Evolutionary conservation across 2,888 invertebrate genomes (phyloP).

Genomic region (Craniophora ligustri): DNA sequence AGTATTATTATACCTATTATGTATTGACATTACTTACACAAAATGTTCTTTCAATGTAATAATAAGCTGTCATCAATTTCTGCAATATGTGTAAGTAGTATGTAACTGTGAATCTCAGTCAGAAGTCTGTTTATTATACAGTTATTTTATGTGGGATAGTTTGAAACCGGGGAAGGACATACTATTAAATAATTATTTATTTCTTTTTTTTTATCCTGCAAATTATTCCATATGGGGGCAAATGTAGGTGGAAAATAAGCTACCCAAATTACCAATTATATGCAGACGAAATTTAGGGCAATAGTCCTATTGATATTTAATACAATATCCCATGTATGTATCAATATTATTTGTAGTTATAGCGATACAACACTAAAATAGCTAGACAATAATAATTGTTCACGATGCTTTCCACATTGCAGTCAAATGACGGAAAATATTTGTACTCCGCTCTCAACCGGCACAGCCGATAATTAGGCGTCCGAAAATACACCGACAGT

Average conservation of each 20-base stretch:
- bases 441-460: constrained; percentile 43
- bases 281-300: no score
- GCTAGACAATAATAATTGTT: constrained; percentile 45
- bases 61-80: constrained; percentile 41
- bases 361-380: constrained; percentile 23
- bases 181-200: no score
- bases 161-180: no score
- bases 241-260: no score
- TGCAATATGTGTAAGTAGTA: constrained; percentile 37
- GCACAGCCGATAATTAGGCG: constrained; percentile 50
- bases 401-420: constrained; percentile 46
- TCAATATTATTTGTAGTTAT: no score
- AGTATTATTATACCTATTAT: constrained; percentile 7
- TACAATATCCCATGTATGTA: no score
- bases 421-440: constrained; percentile 54
- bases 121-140: no score
- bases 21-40: constrained; percentile 38
- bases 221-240: no score
- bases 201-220: no score
- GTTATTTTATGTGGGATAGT: no score
- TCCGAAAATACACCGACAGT: constrained; percentile 43
- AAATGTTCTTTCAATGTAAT: constrained; percentile 21
- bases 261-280: no score
- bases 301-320: no score
- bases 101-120: constrained; percentile 18